Evolutionary conservation across 2,888 invertebrate species (phyloP), one percentile per base, ranked within the genome.

Genomic region (Stenolophus ochropezus): DNA sequence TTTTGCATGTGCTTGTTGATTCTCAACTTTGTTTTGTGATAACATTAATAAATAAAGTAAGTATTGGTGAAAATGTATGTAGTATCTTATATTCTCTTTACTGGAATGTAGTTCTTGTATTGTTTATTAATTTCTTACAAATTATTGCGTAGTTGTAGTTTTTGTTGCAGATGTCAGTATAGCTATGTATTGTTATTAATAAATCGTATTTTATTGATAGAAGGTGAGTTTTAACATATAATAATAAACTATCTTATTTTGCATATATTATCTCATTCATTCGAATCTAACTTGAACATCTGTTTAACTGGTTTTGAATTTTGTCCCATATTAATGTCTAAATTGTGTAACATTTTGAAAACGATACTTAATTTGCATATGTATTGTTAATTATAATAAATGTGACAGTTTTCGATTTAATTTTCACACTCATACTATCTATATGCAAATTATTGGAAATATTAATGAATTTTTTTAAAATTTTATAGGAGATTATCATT

Each of bases 401-500:
- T 42, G 6, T 42, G 11, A 42, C 11, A 42, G 33, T 6, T 42
- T 6, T 42, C 33, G 11, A 42, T 42, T 42, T 42, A 42, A 42
- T 42, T 42, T 42, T 42, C 33, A 42, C 33, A 42, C 33, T 42
- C 6, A 42, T 11, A 42, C 11, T 42, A 42, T 42, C 11, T 42
- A 42, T 8, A 42, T 42, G 33, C 33, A 42, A 42, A 42, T 42
- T 42, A 33, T 8, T 11, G 11, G 11, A 42, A 42, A 11, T 42
- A 42, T 42, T 8, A 42, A 42, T 8, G 33, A 42, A 42, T 42
- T 42, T 42, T 33, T 42, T 42, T 42, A 42, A n/a, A n/a, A 42
- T 21, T 6, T 75, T 75, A 4, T 21, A 76, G 76, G 76, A 18
- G 58, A 76, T 58, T 4, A 3, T 11, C 76, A 27, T 27, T 76